Evolutionary conservation across 2,888 invertebrate species (phyloP), one percentile per base, ranked within the genome.

Genomic region (Acanthopleura granulata): DNA sequence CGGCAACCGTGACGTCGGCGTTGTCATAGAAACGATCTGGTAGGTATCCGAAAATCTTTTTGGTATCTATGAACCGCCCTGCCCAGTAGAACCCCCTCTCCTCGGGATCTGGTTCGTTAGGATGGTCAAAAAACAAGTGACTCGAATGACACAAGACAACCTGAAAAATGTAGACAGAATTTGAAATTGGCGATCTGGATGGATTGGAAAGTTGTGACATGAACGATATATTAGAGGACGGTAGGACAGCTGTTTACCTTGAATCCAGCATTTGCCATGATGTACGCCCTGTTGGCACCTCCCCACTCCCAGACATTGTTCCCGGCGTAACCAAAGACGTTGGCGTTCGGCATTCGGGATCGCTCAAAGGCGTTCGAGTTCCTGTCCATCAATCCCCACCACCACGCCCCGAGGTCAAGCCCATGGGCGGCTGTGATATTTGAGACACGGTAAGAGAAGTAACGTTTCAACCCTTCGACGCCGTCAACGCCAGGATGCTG

Each of bases 41-140:
- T 76, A 85, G 79, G 74, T 85, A 86, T 14, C 81, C 76, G 73
- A 87, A 87, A 0, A 83, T 78, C 73, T 85, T 88, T 11, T 79
- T 74, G 0, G 86, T 86, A 79, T 86, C 84, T 12, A 85, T 83
- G 76, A 82, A 89, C 22, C 88, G 80, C 0, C 88, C 80, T 0
- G 89, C 89, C 90, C 90, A 90, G 76, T 87, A 86, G 27, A 86
- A 76, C 3, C 90, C 90, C 25, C 87, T 79, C 76, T 88, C 88
- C 73, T 82, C 81, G 0, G 87, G 87, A 74, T 87, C 86, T 0
- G 86, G 86, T 73, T 87, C 88, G 69, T 88, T 82, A 11, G 87
- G 87, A 51, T 88, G 88, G 75, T 88, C 87, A 73, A 87, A 83
- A 73, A 87, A 88, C 11, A 86, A 75, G 62, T 85, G 83, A 22